phyloP scores from a whole-genome alignment of 2,797 vertebrate genomes.

The Lagothrix lagotricha region DNA sequence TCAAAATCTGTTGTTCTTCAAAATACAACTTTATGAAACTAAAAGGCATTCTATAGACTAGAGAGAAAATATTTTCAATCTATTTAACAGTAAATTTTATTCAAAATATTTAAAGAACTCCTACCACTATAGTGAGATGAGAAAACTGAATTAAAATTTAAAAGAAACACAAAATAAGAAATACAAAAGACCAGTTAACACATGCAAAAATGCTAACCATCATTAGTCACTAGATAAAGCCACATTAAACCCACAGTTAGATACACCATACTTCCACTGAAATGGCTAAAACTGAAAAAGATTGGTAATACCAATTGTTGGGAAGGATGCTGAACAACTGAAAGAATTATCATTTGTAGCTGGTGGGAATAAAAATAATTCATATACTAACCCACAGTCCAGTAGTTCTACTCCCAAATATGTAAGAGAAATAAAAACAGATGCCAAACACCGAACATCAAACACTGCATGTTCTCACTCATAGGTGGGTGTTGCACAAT shows the following conservation, averaged over 20 bases:
- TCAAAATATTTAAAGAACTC: neutral
- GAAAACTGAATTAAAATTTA: neutral
- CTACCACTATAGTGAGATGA: neutral
- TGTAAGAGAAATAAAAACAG: neutral
- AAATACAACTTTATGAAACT: neutral
- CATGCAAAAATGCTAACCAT: neutral
- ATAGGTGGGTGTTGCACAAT: too few relatives aligned
- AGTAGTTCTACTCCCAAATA: neutral
- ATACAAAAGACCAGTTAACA: neutral
- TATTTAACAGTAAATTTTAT: neutral
- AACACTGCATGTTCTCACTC: too few relatives aligned
- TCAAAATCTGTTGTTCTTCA: neutral
- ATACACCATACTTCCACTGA: neutral
- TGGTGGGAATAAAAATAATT: neutral
- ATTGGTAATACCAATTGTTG: neutral
- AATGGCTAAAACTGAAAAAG: neutral
- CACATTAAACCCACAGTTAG: neutral
- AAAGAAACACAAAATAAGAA: neutral
- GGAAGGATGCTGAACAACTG: neutral
- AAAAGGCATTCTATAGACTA: neutral
- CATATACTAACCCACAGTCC: neutral
- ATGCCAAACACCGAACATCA: too few relatives aligned
- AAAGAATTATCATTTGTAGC: neutral
- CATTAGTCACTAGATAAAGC: neutral
- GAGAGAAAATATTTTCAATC: neutral